Base-by-base conservation (phyloP, 1,140 invertebrate species). In the Tetraneura akinire region DNA sequence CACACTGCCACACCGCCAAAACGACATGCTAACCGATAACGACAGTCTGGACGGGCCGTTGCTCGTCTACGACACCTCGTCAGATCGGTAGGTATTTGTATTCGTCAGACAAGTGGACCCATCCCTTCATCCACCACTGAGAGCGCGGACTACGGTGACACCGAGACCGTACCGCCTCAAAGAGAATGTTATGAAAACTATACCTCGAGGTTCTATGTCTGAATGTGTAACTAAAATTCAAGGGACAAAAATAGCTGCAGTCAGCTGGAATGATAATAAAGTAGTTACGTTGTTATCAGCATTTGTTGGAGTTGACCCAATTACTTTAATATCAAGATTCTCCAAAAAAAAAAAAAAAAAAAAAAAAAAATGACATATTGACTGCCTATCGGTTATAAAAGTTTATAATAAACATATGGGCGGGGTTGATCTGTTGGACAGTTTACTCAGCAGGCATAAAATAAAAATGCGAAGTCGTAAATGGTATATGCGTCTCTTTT, bases 211-310 rank as follows among this genome's bases (percentile, higher is more conserved):
- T 18, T 45, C 55, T 18, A 23, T 29, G 16, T 18, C 29, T 23
- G 55, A 68, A 32, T 76, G 26, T 68, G 26, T 64, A 11, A 16
- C 62, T 26, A 62, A 45, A 13, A 60, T 64, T 14, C 70, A 82
- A 26, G 66, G 45, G 6, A 21, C 81, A n/a, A 74, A 81, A 26
- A 29, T 83, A 3, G 80, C 73, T 8, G 68, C 51, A 70, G 45
- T 82, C 6, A 21, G 60, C 10, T 83, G 82, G 82, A 47, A 64
- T 6, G 83, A 87, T 81, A 87, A 86, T 81, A 87, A 86, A 83
- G 47, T 80, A 70, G 86, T 87, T 57, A 84, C 83, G 80, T 83
- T 86, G 16, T 82, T 84, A 74, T 87, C 85, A 60, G 84, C 84
- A 78, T 86, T 84, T 85, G 83, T 83, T 81, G 85, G 85, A 82